Percentiles rank a stretch among this genome's conserved stretches.
These are phyloP conservation scores for Willisornis vidua DNA, from an alignment of 2,113 vertebrate species.

Conservation along the genomic window DNA sequence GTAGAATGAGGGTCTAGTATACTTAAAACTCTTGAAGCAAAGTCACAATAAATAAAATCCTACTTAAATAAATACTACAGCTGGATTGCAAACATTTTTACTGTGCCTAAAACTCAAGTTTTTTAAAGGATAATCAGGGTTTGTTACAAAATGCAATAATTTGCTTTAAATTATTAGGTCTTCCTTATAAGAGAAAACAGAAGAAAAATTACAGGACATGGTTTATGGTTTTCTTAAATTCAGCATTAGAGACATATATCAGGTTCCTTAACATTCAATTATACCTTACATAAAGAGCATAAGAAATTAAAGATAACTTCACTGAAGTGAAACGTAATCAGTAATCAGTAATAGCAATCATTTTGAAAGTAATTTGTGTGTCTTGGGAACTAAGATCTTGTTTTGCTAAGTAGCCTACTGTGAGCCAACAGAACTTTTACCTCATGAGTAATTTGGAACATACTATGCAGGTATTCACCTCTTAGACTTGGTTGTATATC, in stretches of 20 bases:
- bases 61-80: neutral
- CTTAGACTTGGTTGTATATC: neutral
- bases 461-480: neutral
- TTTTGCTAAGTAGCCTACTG: neutral
- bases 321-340: neutral
- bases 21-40: neutral
- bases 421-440: neutral
- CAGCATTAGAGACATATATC: neutral
- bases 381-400: neutral
- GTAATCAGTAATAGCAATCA: neutral
- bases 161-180: neutral
- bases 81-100: neutral
- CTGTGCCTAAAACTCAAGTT: neutral
- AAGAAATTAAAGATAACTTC: neutral
- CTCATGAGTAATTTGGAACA: neutral
- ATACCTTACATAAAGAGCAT: neutral
- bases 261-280: neutral
- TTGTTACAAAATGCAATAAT: neutral
- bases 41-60: neutral
- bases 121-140: neutral
- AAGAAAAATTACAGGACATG: neutral
- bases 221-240: neutral
- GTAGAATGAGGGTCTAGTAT: neutral
- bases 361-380: neutral
- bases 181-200: neutral